Evolutionary conservation across 2,888 invertebrate genomes (phyloP).

Genomic region (Torymus auratus): DNA sequence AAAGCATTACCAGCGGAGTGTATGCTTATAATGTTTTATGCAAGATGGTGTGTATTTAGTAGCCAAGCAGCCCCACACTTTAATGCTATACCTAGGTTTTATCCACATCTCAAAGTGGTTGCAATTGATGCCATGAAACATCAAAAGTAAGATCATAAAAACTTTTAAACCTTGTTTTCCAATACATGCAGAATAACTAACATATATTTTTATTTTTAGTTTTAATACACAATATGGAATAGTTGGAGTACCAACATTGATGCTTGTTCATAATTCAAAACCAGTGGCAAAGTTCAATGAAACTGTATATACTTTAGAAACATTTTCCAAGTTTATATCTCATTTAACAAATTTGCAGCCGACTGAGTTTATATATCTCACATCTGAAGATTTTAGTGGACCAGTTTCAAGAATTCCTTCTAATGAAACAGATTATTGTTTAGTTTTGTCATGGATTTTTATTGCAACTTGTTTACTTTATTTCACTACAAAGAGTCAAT

Average conservation of each 20-base stretch:
- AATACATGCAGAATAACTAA: not conserved
- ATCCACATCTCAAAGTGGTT: constrained; percentile 90
- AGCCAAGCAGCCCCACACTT: constrained; percentile 92
- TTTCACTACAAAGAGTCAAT: constrained; percentile 86
- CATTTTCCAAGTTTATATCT: constrained; percentile 87
- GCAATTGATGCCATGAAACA: constrained; percentile 93
- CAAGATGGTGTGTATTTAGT: constrained; percentile 93
- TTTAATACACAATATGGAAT: constrained; percentile 95
- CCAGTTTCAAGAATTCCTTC: constrained; percentile 89
- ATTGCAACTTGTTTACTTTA: constrained; percentile 85
- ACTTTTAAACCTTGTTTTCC: constrained; percentile 3
- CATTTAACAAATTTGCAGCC: constrained; percentile 85
- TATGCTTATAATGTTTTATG: constrained; percentile 91
- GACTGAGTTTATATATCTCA: constrained; percentile 82
- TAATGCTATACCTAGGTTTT: constrained; percentile 92
- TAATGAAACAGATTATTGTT: constrained; percentile 87
- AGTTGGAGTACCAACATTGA: constrained; percentile 91
- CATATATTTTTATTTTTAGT: constrained; percentile 71
- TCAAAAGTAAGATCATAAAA: constrained; percentile 78
- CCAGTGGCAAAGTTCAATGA: constrained; percentile 91
- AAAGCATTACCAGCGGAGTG: constrained; percentile 83
- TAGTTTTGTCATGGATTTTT: constrained; percentile 91
- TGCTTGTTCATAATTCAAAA: constrained; percentile 93
- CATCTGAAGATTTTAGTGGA: constrained; percentile 86
- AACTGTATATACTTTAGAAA: constrained; percentile 87